Percentiles rank a stretch among this genome's conserved stretches.
Conservation (phyloP, 2,888 invertebrate genomes). For the Drosophila mimetica region DNA sequence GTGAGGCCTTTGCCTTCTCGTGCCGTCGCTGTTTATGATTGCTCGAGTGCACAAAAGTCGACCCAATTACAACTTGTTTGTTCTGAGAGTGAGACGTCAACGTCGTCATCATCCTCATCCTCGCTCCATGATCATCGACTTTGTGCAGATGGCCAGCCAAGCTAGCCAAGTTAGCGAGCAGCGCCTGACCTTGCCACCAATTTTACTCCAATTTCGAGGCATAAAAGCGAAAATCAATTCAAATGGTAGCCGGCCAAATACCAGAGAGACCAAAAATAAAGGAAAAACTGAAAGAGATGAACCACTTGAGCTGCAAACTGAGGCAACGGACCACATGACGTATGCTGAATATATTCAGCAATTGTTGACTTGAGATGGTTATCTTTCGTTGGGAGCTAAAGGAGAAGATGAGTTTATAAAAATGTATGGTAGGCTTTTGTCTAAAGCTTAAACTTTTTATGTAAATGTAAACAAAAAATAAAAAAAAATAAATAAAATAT, state of each 20-base stretch:
- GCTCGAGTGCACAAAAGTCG: conserved; percentile 25
- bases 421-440: neutral
- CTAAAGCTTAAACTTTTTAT: neutral
- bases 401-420: neutral
- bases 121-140: conserved; percentile 28
- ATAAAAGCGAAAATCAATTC: conserved; percentile 44
- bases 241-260: conserved; percentile 28
- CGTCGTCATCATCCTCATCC: conserved; percentile 42
- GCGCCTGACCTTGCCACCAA: conserved; percentile 43
- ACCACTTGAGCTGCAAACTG: conserved; percentile 17
- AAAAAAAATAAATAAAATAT: too few relatives aligned
- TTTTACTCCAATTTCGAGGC: conserved; percentile 38
- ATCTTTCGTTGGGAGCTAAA: conserved; percentile 1
- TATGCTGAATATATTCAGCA: conserved; percentile 52
- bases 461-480: too few relatives aligned
- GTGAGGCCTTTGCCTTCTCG: conserved; percentile 45
- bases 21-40: conserved; percentile 29
- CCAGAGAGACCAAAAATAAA: conserved; percentile 6
- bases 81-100: conserved; percentile 55
- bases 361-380: conserved; percentile 6
- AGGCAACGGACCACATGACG: conserved; percentile 46
- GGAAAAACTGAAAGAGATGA: conserved; percentile 12
- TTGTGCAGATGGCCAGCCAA: conserved; percentile 36
- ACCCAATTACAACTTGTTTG: conserved; percentile 54
- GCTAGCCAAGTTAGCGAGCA: conserved; percentile 12